Percentiles rank a stretch among this genome's conserved stretches.
Conservation (phyloP, 2,888 invertebrate genomes). For the Drosophila dives region DNA sequence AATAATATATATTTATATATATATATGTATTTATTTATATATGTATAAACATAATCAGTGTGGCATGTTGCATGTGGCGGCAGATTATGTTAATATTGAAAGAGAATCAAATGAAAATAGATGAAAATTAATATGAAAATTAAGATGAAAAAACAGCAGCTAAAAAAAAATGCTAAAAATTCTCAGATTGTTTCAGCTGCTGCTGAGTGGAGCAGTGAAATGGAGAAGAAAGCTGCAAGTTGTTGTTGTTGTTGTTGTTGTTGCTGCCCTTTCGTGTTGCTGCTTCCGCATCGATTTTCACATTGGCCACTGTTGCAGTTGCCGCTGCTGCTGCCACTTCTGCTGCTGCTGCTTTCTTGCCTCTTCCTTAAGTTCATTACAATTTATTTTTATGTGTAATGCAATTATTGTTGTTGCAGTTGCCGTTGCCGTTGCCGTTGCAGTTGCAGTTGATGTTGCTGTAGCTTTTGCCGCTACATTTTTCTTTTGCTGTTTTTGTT, state of each 20-base stretch:
- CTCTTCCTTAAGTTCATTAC: slow-evolving; percentile 74
- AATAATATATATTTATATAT: not conserved
- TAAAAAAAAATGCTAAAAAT: slow-evolving; percentile 38
- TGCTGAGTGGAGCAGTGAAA: slow-evolving; percentile 49
- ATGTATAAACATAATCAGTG: slow-evolving; percentile 21
- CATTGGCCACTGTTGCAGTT: slow-evolving; percentile 59
- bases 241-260: slow-evolving; percentile 30
- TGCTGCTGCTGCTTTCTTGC: slow-evolving; percentile 54
- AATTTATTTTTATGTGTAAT: slow-evolving; percentile 80
- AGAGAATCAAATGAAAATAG: slow-evolving; percentile 45
- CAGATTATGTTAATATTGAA: slow-evolving; percentile 59
- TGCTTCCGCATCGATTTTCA: slow-evolving; percentile 78
- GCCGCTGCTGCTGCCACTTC: slow-evolving; percentile 27
- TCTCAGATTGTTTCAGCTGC: slow-evolving; percentile 54
- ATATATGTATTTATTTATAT: slow-evolving; percentile 10
- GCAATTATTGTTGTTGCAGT: slow-evolving; percentile 73
- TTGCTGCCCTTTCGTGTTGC: slow-evolving; percentile 62
- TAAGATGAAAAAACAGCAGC: not conserved
- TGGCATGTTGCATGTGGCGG: slow-evolving; percentile 47
- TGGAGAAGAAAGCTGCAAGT: slow-evolving; percentile 50
- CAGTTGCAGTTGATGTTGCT: slow-evolving; percentile 18
- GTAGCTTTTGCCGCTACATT: slow-evolving; percentile 51
- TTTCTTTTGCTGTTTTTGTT: slow-evolving; percentile 29
- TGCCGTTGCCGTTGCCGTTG: slow-evolving; percentile 43
- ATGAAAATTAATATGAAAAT: not conserved